Evolutionary conservation across 2,888 invertebrate species (phyloP).

Genomic region (Caenorhabditis virilis): DNA sequence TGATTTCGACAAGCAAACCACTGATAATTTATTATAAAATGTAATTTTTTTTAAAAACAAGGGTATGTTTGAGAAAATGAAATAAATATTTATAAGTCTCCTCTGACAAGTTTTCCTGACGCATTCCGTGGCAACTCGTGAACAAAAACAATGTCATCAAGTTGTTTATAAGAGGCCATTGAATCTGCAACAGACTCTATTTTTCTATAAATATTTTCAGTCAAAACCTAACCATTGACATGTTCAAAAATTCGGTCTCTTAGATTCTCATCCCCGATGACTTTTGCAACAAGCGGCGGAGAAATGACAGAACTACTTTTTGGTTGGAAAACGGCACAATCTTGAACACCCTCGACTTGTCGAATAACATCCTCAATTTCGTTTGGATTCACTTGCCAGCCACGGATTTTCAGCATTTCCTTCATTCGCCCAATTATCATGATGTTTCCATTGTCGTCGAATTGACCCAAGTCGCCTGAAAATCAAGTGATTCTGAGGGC

Average conservation of each 20-base stretch:
- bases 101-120: slow-evolving; percentile 45
- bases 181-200: slow-evolving; percentile 25
- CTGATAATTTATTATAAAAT: slow-evolving; percentile 31
- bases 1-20: slow-evolving; percentile 19
- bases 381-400: slow-evolving; percentile 54
- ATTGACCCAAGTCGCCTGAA: slow-evolving; percentile 27
- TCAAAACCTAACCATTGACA: slow-evolving; percentile 30
- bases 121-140: slow-evolving; percentile 38
- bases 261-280: slow-evolving; percentile 20
- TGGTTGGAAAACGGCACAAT: slow-evolving; percentile 42
- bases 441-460: slow-evolving; percentile 26
- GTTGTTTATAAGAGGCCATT: slow-evolving; percentile 48
- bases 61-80: not conserved
- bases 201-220: not conserved
- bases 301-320: too few relatives aligned
- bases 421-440: slow-evolving; percentile 47
- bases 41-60: not conserved
- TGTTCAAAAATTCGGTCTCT: slow-evolving; percentile 20
- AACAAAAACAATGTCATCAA: slow-evolving; percentile 37
- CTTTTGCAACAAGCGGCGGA: slow-evolving; percentile 29
- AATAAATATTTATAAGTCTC: slow-evolving; percentile 5
- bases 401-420: slow-evolving; percentile 52
- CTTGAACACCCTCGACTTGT: slow-evolving; percentile 22
- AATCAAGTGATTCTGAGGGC: too few relatives aligned
- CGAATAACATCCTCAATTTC: slow-evolving; percentile 45